These are phyloP conservation scores for Sinocyclocheilus anophthalmus DNA, from an alignment of 2,113 vertebrate genomes.

Conservation along the genomic window DNA sequence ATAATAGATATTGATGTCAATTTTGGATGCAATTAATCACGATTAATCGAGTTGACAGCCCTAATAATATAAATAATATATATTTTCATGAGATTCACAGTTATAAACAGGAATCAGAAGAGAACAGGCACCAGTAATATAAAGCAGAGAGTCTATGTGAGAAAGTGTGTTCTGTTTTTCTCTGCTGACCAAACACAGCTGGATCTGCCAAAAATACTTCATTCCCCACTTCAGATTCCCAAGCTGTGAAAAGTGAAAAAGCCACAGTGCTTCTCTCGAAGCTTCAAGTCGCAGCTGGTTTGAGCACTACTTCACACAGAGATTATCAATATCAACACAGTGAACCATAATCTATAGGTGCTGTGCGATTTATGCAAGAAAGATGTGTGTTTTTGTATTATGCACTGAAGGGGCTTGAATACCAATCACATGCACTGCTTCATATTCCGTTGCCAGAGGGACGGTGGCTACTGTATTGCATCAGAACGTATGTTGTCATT, in stretches of 20 bases:
- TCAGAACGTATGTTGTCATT: constrained; percentile 24
- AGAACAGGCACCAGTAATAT: neutral
- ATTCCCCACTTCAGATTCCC: neutral
- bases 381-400: constrained; percentile 18
- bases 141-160: neutral
- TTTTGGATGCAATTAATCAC: no score
- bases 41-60: no score
- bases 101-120: neutral
- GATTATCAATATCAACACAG: constrained; percentile 23
- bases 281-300: neutral
- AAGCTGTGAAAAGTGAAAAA: constrained; percentile 29
- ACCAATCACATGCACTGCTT: neutral
- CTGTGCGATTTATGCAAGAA: neutral
- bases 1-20: no score
- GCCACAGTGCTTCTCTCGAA: neutral
- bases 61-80: no score
- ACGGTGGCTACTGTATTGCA: constrained; percentile 31
- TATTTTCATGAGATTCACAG: neutral
- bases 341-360: constrained; percentile 17
- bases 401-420: constrained; percentile 7
- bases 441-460: constrained; percentile 30
- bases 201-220: neutral
- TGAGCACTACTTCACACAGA: constrained; percentile 14
- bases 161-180: neutral
- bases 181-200: neutral